Conservation (phyloP, 2,888 invertebrate genomes). For the Thymelicus sylvestris region DNA sequence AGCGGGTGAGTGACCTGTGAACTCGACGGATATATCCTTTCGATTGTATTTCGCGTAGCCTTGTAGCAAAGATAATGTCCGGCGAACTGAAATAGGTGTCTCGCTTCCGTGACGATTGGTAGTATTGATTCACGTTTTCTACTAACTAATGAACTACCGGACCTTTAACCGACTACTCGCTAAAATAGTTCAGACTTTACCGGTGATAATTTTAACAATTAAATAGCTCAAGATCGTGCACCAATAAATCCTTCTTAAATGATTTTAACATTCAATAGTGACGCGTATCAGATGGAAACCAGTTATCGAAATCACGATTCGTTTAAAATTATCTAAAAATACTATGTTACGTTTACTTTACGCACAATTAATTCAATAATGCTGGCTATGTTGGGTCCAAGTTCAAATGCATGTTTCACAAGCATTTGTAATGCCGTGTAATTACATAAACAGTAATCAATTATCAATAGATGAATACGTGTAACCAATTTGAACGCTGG, state of each 20-base stretch:
- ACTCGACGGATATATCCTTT: slow-evolving; percentile 61
- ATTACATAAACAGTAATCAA: slow-evolving; percentile 15
- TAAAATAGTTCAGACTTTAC: slow-evolving; percentile 22
- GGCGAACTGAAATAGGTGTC: slow-evolving; percentile 33
- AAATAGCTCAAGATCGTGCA: slow-evolving; percentile 30
- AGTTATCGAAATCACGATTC: slow-evolving; percentile 33
- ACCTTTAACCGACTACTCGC: slow-evolving; percentile 22
- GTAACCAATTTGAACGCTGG: slow-evolving; percentile 9
- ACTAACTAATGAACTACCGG: slow-evolving; percentile 45
- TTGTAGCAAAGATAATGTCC: slow-evolving; percentile 47
- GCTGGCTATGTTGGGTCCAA: neutral
- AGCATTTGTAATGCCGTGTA: neutral
- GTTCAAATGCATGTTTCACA: slow-evolving; percentile 13
- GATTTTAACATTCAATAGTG: slow-evolving; percentile 33
- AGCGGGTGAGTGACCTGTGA: slow-evolving; percentile 71
- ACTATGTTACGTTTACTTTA: neutral
- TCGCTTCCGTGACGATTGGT: slow-evolving; percentile 64
- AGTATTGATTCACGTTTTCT: slow-evolving; percentile 54
- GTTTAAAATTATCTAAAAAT: slow-evolving; percentile 20
- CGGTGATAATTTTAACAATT: slow-evolving; percentile 30
- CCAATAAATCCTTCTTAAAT: slow-evolving; percentile 34
- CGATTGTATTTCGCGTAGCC: slow-evolving; percentile 56
- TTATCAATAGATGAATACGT: slow-evolving; percentile 16
- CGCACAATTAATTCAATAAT: neutral
- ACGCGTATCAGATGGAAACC: slow-evolving; percentile 31